These are phyloP conservation scores for Limosa lapponica DNA, from an alignment of 2,797 vertebrate genomes.

Conservation along the genomic window DNA sequence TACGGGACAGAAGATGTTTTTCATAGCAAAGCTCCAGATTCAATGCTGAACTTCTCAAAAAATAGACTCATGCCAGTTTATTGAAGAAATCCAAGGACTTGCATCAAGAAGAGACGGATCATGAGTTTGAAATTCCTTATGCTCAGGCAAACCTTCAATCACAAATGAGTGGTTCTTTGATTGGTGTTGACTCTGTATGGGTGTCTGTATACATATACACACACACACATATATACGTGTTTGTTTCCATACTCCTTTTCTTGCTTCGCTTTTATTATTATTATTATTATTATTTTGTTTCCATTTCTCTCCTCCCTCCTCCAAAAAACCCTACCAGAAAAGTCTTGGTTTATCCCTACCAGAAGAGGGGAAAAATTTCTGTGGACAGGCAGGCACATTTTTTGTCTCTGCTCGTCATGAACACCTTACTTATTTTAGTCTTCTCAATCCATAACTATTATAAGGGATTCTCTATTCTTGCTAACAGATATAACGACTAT, in stretches of 20 bases:
- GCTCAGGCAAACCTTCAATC: background rate
- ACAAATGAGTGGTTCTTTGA: background rate
- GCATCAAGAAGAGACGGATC: background rate
- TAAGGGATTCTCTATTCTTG: background rate
- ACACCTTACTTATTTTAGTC: background rate
- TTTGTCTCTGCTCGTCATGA: background rate
- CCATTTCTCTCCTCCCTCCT: background rate
- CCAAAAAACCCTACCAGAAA: background rate
- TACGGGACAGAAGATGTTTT: background rate
- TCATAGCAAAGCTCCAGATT: background rate
- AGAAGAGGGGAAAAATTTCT: background rate
- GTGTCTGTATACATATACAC: rapidly evolving
- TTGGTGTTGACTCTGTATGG: background rate
- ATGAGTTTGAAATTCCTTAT: background rate
- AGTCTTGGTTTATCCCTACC: background rate
- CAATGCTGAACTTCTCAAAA: background rate
- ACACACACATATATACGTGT: rapidly evolving
- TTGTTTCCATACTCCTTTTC: background rate
- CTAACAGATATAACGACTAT: background rate
- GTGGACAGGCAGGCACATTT: background rate
- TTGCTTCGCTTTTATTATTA: background rate
- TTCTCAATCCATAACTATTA: background rate
- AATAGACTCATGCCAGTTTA: rapidly evolving
- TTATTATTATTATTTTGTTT: background rate
- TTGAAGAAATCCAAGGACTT: background rate